A percentile compares a stretch with the other conserved stretches of the same genome.
These are phyloP conservation scores for Galeopsomyia nigrocyanea DNA, from an alignment of 2,888 invertebrate genomes.

Conservation along the genomic window DNA sequence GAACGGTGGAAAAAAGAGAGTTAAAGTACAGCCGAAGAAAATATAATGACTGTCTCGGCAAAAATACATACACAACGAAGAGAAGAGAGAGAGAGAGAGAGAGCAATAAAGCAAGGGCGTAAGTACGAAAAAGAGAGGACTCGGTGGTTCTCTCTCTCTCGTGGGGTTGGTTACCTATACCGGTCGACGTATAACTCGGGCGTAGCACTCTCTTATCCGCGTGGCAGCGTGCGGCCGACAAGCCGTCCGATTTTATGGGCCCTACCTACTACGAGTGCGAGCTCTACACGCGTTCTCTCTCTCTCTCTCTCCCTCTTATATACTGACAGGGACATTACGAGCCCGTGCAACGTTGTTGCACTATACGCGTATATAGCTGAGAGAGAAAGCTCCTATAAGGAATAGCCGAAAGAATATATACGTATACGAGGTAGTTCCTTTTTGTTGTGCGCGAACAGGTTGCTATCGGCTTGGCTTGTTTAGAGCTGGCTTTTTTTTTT, in stretches of 20 bases:
- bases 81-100: slow-evolving; percentile 18
- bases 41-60: slow-evolving; percentile 41
- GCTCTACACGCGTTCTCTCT: slow-evolving; percentile 52
- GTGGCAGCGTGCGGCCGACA: slow-evolving; percentile 52
- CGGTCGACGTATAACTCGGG: not conserved
- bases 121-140: slow-evolving; percentile 39
- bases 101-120: slow-evolving; percentile 44
- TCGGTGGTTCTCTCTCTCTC: slow-evolving; percentile 19
- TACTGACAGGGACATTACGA: slow-evolving; percentile 65
- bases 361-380: not conserved
- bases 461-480: no score
- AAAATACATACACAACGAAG: slow-evolving; percentile 43
- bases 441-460: no score
- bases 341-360: slow-evolving; percentile 31
- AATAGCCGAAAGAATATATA: slow-evolving; percentile 30
- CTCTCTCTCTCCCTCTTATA: slow-evolving; percentile 64
- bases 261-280: slow-evolving; percentile 31
- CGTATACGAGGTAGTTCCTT: slow-evolving; percentile 5
- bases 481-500: no score
- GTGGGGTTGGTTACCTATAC: no score
- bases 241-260: slow-evolving; percentile 62
- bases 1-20: no score
- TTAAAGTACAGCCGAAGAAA: not conserved
- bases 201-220: slow-evolving; percentile 37
- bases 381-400: slow-evolving; percentile 15